Evolutionary conservation across 2,113 vertebrate species (phyloP).

Genomic region (Falcunculus frontatus): DNA sequence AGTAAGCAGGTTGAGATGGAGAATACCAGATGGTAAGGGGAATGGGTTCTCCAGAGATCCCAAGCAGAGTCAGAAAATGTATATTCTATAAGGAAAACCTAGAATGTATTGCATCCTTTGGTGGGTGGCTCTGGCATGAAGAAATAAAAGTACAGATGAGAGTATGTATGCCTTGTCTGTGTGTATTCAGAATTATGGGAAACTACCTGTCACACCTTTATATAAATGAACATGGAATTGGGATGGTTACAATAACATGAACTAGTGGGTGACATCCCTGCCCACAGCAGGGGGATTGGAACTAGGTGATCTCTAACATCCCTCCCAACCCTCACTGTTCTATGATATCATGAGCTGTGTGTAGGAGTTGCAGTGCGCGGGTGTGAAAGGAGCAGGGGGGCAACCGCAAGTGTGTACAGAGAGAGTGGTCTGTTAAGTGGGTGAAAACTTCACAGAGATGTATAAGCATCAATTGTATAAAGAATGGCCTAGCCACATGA

Average conservation of each 20-base stretch:
- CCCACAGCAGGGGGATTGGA: background rate
- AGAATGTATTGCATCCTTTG: background rate
- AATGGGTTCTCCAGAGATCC: background rate
- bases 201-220: background rate
- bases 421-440: background rate
- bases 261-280: background rate
- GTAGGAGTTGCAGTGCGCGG: fast-evolving
- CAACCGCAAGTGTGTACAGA: fast-evolving
- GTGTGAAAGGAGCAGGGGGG: background rate
- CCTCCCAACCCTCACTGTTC: background rate
- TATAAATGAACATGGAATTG: background rate
- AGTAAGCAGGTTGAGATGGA: background rate
- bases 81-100: background rate
- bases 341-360: background rate
- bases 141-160: background rate
- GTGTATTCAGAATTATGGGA: background rate
- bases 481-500: background rate
- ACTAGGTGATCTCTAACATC: background rate
- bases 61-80: background rate
- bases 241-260: background rate
- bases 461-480: background rate
- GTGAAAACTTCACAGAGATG: background rate
- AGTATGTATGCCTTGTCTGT: background rate
- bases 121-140: background rate
- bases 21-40: background rate